Evolutionary conservation across 2,888 invertebrate genomes (phyloP).

Genomic region (Chrysolina oricalcia): DNA sequence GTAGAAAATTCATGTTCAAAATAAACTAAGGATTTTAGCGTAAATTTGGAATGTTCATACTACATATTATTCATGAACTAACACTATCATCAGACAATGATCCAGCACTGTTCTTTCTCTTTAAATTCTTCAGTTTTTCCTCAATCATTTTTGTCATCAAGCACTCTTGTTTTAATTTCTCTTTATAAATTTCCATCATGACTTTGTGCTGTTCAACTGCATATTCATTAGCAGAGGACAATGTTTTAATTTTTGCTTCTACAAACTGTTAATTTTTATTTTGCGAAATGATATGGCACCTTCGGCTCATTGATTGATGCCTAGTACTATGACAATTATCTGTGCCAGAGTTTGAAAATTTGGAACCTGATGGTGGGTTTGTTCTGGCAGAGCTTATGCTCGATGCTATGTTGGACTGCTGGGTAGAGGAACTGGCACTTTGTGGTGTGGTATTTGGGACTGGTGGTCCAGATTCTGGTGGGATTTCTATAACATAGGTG

Average conservation of each 20-base stretch:
- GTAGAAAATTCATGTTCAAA: not conserved
- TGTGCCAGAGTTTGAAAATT: not conserved
- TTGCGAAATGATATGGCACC: not conserved
- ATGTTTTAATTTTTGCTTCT: not conserved
- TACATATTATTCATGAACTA: no score
- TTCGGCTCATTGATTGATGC: not conserved
- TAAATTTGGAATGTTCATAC: no score
- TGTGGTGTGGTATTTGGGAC: slow-evolving; percentile 1
- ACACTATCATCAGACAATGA: not conserved
- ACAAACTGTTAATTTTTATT: slow-evolving; percentile 6
- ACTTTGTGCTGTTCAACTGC: slow-evolving; percentile 15
- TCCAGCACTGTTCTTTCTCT: not conserved
- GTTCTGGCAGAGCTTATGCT: no score
- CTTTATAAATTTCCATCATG: slow-evolving; percentile 11
- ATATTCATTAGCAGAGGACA: slow-evolving; percentile 22
- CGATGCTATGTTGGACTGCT: not conserved
- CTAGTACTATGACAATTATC: not conserved
- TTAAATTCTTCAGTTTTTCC: not conserved
- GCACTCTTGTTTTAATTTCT: slow-evolving; percentile 1
- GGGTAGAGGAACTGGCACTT: not conserved
- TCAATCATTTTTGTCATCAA: slow-evolving; percentile 1
- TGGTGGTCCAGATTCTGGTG: not conserved
- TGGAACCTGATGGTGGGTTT: not conserved
- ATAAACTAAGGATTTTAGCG: no score
- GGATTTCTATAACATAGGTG: not conserved